Base-by-base conservation (phyloP, 2,113 vertebrate genomes). In the Equus przewalskii region DNA sequence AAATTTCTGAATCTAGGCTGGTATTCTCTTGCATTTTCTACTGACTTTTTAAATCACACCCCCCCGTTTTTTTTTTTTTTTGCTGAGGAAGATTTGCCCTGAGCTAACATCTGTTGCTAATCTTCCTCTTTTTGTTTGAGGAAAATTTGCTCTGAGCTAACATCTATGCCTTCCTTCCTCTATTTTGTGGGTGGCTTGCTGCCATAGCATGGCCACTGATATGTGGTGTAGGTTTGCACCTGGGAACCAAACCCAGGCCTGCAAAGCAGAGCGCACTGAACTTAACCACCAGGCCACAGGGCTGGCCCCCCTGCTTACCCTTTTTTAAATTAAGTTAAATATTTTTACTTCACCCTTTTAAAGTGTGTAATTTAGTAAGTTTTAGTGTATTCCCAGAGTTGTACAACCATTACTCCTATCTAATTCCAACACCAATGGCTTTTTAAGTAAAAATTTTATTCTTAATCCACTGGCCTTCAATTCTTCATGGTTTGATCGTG, bases 381-480 rank as follows among this genome's bases (percentile, higher is more conserved):
- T 65, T 73, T 65, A 75, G 24, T 56, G 30, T 78, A 80, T 56
- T 58, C 14, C 24, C 24, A 69, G 49, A 36, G 6, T 72, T 86
- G 13, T 72, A 11, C 16, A 70, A 14, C 49, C 30, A 30, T 95
- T 60, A 67, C 30, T n/a, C 56, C 67, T 65, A 26, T 89, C 44
- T 75, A 44, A n/a, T 82, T 92, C 30, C 7, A 49, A 46, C 33
- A 58, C 13, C 3, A 16, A 1, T 60, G 21, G 60, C 49, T 87
- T 54, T 84, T 70, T 69, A 76, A 89, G 51, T 21, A 65, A 19
- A 87, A 49, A 87, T 91, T 91, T 36, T 64, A 65, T 82, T 90
- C 24, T 9, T 5, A 33, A 76, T 41, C 41, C 15, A 22, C 11
- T 79, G 41, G 19, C 56, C 15, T 86, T 85, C 0, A 30, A 5